Percentiles rank a stretch among this genome's conserved stretches.
phyloP scores from a whole-genome alignment of 2,888 invertebrate species.

The Asteroscopus sphinx region DNA sequence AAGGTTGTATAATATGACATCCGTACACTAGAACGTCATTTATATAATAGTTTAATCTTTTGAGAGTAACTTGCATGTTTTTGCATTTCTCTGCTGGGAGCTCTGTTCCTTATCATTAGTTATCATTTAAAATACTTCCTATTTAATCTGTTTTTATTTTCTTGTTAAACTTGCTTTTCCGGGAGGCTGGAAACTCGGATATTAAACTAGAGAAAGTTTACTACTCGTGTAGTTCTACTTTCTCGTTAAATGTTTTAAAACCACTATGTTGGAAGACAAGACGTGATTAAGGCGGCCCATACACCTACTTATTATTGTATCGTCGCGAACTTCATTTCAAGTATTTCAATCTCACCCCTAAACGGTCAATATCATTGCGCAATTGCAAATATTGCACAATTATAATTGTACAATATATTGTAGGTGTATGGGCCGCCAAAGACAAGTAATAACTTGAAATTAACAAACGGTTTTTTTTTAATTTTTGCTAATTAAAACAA shows the following conservation, averaged over 20 bases:
- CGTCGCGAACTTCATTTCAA: too few relatives aligned
- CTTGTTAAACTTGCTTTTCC: conserved; percentile 32
- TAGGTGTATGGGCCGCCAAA: too few relatives aligned
- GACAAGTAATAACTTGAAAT: too few relatives aligned
- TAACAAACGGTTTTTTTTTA: too few relatives aligned
- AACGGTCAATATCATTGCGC: too few relatives aligned
- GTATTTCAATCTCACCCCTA: too few relatives aligned
- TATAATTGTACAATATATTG: too few relatives aligned
- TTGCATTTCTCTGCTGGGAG: conserved; percentile 8
- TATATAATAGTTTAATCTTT: conserved; percentile 23
- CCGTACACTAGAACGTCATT: conserved; percentile 4
- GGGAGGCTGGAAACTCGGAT: conserved; percentile 28
- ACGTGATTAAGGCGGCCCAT: too few relatives aligned
- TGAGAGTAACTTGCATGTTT: conserved; percentile 1
- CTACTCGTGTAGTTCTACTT: conserved; percentile 11
- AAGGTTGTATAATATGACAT: conserved; percentile 34
- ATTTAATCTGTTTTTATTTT: conserved; percentile 8
- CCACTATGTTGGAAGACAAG: not conserved
- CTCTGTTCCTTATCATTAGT: conserved; percentile 3
- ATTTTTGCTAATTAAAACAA: too few relatives aligned
- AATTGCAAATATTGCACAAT: too few relatives aligned
- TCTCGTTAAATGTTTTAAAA: conserved; percentile 29
- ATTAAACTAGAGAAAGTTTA: conserved; percentile 25
- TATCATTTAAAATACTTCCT: not conserved
- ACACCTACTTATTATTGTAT: too few relatives aligned